Base-by-base conservation (phyloP, 2,113 vertebrate genomes). In the Salvelinus alpinus region DNA sequence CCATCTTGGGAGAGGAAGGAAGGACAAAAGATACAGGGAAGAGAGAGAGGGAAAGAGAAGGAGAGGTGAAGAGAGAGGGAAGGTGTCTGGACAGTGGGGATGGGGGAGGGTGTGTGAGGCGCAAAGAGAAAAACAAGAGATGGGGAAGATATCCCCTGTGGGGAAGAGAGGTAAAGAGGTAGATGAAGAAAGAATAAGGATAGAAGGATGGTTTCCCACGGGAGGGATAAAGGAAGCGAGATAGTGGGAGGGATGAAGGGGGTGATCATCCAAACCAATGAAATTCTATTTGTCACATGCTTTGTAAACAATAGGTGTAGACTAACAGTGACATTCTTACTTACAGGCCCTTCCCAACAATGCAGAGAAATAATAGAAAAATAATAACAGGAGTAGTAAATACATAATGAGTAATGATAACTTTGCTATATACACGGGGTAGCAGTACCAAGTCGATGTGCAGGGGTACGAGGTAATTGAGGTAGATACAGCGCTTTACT, bases 1-100 rank as follows among this genome's bases (percentile, higher is more conserved):
- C 13, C 74, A 54, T 38, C 67, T 27, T 34, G 24, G 34, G 67
- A 72, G 38, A 44, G 9, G 27, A 78, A 27, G 72, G 76, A 66
- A 71, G n/a, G 73, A 67, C 9, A 11, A 44, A 11, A 64, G 78
- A 74, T 76, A 62, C 62, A 38, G 75, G 68, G 73, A 76, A 70
- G 66, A 62, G 48, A 27, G 34, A 69, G 67, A 64, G 60, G 29
- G 69, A 64, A 48, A 66, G 51, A 72, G 31, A 38, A 31, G 74
- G 47, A 59, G 38, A 11, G 38, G 38, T 9, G 38, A 44, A 44
- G 38, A 44, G 9, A 44, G 9, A 12, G 38, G 9, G 38, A 44
- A 44, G 38, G 38, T 44, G 38, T 44, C 38, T 44, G 38, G 38
- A 44, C 38, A 44, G 38, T 20, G 12, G 34, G 20, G 20, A 24